Percentiles rank a stretch among this genome's conserved stretches.
phyloP scores from a whole-genome alignment of 2,113 vertebrate species.

The Trichechus manatus region DNA sequence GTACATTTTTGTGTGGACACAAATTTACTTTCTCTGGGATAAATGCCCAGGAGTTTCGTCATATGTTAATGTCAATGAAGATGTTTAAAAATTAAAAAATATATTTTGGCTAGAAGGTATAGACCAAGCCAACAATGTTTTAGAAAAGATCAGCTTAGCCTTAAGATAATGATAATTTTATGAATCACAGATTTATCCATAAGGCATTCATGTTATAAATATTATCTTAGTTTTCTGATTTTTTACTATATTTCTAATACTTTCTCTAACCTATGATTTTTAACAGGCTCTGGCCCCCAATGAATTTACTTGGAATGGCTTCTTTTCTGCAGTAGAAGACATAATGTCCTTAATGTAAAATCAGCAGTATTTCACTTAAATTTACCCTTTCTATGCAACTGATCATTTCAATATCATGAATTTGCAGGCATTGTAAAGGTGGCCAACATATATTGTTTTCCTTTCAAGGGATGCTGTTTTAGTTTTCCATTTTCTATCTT shows the following conservation, averaged over 20 bases:
- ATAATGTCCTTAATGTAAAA: neutral
- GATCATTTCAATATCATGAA: neutral
- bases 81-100: neutral
- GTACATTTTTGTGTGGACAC: neutral
- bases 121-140: slow-evolving; percentile 6
- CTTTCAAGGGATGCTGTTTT: slow-evolving; percentile 14
- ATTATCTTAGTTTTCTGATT: slow-evolving; percentile 16
- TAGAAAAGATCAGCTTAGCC: neutral
- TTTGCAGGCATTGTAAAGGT: neutral
- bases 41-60: neutral
- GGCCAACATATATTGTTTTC: neutral
- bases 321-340: neutral
- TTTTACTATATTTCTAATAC: neutral
- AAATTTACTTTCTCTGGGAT: slow-evolving; percentile 18
- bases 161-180: slow-evolving; percentile 49
- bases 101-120: neutral
- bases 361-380: neutral
- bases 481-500: slow-evolving; percentile 17
- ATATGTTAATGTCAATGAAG: neutral
- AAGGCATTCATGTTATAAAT: slow-evolving; percentile 43
- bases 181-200: neutral
- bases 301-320: neutral
- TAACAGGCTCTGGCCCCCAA: neutral
- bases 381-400: neutral
- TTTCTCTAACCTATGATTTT: slow-evolving; percentile 39